phyloP scores from a whole-genome alignment of 2,888 invertebrate species.

The Volucella inanis region DNA sequence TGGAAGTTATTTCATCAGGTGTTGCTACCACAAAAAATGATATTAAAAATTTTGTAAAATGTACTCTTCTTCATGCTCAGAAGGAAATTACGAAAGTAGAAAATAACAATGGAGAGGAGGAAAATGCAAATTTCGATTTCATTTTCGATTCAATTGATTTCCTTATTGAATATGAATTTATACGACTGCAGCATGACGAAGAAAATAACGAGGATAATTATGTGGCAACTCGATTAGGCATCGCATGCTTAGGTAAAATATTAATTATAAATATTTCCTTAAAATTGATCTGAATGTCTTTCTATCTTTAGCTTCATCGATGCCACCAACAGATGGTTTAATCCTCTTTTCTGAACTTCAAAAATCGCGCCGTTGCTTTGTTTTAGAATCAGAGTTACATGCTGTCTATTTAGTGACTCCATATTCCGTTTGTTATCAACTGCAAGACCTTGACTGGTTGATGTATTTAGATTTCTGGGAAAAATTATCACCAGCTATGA shows the following conservation, averaged over 20 bases:
- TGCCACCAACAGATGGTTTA: slow-evolving; percentile 97
- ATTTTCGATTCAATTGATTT: slow-evolving; percentile 87
- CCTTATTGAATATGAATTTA: slow-evolving; percentile 91
- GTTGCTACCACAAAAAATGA: slow-evolving; percentile 89
- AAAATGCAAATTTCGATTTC: slow-evolving; percentile 42
- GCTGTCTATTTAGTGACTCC: slow-evolving; percentile 98
- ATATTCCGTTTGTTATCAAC: slow-evolving; percentile 91
- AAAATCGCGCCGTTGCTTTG: slow-evolving; percentile 94
- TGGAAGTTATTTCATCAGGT: slow-evolving; percentile 94
- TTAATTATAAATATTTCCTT: background rate
- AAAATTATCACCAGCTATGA: slow-evolving; percentile 89
- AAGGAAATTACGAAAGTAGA: slow-evolving; percentile 64
- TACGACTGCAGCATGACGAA: slow-evolving; percentile 86
- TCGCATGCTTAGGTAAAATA: slow-evolving; percentile 89
- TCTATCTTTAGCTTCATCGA: slow-evolving; percentile 87
- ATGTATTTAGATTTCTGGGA: slow-evolving; percentile 92
- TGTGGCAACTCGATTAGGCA: slow-evolving; percentile 93
- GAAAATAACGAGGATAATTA: slow-evolving; percentile 84
- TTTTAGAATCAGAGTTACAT: slow-evolving; percentile 96
- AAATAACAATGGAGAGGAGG: slow-evolving; percentile 29
- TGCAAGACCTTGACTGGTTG: slow-evolving; percentile 91
- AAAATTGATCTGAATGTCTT: background rate
- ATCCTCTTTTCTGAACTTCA: slow-evolving; percentile 94
- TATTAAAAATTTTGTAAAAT: slow-evolving; percentile 89
- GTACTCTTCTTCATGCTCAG: slow-evolving; percentile 87